Evolutionary conservation across 2,113 vertebrate genomes (phyloP).

Genomic region (Chelonoidis abingdonii): DNA sequence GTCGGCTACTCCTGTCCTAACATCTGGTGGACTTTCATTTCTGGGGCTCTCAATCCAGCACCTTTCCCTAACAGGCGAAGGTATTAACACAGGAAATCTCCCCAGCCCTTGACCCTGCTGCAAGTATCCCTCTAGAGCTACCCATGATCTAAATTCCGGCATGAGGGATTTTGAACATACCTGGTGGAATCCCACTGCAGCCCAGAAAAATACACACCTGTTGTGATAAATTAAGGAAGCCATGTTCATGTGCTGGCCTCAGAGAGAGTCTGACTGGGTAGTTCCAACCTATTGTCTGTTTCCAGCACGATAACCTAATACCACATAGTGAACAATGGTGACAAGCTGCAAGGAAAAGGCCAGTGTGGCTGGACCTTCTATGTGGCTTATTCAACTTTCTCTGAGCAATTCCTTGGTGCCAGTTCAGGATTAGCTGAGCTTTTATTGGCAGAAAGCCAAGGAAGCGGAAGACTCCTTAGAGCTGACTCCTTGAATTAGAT

Average conservation of each 20-base stretch:
- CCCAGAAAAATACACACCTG: background rate
- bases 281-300: background rate
- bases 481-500: background rate
- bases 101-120: background rate
- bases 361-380: accelerated
- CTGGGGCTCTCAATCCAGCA: conserved; percentile 6
- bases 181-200: background rate
- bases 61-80: background rate
- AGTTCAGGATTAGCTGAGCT: background rate
- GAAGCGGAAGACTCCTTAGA: accelerated
- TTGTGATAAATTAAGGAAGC: background rate
- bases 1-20: background rate
- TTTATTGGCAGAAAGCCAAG: background rate
- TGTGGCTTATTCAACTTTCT: background rate
- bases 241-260: background rate
- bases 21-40: background rate
- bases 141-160: background rate
- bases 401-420: background rate
- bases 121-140: background rate
- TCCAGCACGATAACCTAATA: background rate
- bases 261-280: accelerated
- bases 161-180: background rate
- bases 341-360: accelerated
- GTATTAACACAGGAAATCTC: background rate
- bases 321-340: accelerated